Evolutionary conservation across 2,113 vertebrate genomes (phyloP).

Genomic region (Microtus oregoni): DNA sequence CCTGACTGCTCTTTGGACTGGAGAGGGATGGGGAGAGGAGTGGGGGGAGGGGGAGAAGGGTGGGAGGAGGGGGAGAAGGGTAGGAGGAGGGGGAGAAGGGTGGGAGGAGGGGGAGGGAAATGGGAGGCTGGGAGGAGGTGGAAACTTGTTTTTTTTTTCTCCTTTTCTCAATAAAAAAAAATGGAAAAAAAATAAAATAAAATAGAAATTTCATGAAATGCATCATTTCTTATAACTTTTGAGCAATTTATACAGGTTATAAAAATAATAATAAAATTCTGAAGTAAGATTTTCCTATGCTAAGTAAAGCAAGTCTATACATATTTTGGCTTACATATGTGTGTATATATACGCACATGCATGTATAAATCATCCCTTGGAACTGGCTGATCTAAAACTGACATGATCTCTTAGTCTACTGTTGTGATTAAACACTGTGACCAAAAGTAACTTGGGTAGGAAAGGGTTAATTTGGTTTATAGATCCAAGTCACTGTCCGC

Average conservation of each 20-base stretch:
- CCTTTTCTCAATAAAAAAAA: too few species aligned
- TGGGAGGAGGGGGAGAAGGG: too few species aligned
- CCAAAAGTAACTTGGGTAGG: not conserved
- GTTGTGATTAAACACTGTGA: not conserved
- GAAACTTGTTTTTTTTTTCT: too few species aligned
- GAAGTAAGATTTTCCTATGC: conserved; percentile 6
- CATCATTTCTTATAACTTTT: not conserved
- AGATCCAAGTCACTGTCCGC: not conserved
- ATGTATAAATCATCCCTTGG: not conserved
- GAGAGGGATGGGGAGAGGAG: too few species aligned
- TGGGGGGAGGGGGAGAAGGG: too few species aligned
- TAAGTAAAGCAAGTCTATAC: not conserved
- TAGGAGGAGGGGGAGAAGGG: too few species aligned
- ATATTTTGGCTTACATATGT: not conserved
- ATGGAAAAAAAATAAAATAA: too few species aligned
- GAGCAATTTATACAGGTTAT: not conserved
- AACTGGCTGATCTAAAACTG: conserved; percentile 44
- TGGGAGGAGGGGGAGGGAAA: too few species aligned
- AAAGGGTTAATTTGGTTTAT: not conserved
- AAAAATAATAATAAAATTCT: conserved; percentile 21
- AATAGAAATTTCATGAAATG: conserved; percentile 33
- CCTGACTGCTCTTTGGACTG: too few species aligned
- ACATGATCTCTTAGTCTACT: not conserved
- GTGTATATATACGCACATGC: fast-evolving
- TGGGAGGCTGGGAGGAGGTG: too few species aligned